Evolutionary conservation across 2,113 vertebrate genomes (phyloP), one percentile per base, ranked within the genome.

Genomic region (Hippoglossus stenolepis): DNA sequence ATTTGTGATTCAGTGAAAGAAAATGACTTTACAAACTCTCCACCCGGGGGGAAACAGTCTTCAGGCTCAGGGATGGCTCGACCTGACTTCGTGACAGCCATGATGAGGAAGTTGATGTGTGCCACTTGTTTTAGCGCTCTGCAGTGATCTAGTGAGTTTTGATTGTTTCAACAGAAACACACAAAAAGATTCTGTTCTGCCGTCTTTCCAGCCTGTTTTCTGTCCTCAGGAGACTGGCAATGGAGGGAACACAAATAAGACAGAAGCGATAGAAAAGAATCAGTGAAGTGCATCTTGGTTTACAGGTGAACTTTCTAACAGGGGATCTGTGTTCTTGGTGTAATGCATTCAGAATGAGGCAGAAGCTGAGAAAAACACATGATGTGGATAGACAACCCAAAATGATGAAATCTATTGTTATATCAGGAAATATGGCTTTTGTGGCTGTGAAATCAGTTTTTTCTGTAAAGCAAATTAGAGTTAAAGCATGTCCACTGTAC

Each of bases 311-410:
- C 68, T 35, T 78, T 82, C 74, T 35, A 35, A 35, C 82, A 58
- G 85, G 15, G 70, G 66, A 78, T 84, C 75, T 75, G 54, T 72
- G 81, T 70, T 77, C 64, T 63, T 49, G 31, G 53, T 35, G 67
- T 76, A 65, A 84, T 82, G 78, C 75, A 69, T 81, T 75, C 70
- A 72, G 78, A 79, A 67, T 61, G 74, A 81, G 81, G 57, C 76
- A 13, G 67, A n/a, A 64, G 77, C 35, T 11, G 20, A 8, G 49
- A 54, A 59, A 28, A 75, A 76, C 69, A 73, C 80, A 73, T 80
- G 81, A 51, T 56, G 65, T 2, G 53, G 12, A 57, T 77, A 60
- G 71, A 87, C 75, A 78, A 79, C 9, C 35, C 7, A 8, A 38
- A 10, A 38, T 38, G 9, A 38, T 38, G 35, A 38, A 38, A 38